These are phyloP conservation scores for Leucophenga maculata DNA, from an alignment of 2,888 invertebrate genomes.

Conservation along the genomic window DNA sequence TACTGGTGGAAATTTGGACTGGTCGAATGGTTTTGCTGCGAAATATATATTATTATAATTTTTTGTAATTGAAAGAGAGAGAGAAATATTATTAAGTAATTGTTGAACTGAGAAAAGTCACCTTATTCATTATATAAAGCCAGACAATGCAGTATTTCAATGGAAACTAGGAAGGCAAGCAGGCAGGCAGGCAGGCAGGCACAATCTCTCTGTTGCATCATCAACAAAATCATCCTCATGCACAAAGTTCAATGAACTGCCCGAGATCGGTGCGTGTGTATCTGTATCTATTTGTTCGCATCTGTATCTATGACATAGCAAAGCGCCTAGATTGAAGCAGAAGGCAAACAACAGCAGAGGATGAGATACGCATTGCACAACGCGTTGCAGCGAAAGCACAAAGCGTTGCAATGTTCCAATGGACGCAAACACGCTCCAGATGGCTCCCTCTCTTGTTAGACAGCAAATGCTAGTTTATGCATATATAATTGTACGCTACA, in stretches of 20 bases:
- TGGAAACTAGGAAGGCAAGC: not conserved
- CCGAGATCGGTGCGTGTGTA: not conserved
- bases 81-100: no score
- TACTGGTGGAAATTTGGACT: constrained; percentile 42
- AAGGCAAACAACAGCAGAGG: constrained; percentile 41
- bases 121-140: no score
- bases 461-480: not conserved
- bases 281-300: constrained; percentile 24
- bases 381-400: constrained; percentile 58
- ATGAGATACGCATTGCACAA: constrained; percentile 35
- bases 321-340: constrained; percentile 61
- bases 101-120: no score
- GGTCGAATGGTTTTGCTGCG: constrained; percentile 50
- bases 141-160: not conserved
- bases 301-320: constrained; percentile 30
- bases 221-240: constrained; percentile 4
- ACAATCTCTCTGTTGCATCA: not conserved
- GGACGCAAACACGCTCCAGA: constrained; percentile 38
- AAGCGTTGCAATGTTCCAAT: constrained; percentile 56
- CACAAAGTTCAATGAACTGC: constrained; percentile 58
- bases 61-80: constrained; percentile 7
- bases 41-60: not conserved
- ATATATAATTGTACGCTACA: no score
- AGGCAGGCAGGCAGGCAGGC: no score
- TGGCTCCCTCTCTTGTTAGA: constrained; percentile 6